Conservation (phyloP, 2,888 invertebrate species). For the Phaedon cochleariae region DNA sequence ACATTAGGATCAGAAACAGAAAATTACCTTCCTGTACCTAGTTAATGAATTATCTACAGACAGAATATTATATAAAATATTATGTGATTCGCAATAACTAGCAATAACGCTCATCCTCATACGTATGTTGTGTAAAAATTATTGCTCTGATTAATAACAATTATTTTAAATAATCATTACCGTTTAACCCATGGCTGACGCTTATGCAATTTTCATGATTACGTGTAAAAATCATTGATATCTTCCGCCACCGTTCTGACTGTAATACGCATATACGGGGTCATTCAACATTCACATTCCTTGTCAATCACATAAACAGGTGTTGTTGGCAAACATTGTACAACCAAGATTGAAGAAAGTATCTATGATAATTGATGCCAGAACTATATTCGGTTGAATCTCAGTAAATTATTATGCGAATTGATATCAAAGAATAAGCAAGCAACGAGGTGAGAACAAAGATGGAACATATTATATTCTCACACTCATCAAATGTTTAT, state of each 20-base stretch:
- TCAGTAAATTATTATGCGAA: too few relatives aligned
- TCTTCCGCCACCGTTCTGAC: neutral
- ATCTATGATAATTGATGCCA: too few relatives aligned
- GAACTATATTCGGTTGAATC: too few relatives aligned
- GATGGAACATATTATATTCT: too few relatives aligned
- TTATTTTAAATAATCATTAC: slow-evolving; percentile 33
- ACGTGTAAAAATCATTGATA: slow-evolving; percentile 6
- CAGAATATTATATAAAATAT: slow-evolving; percentile 32
- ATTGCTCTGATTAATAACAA: slow-evolving; percentile 40
- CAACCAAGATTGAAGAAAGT: too few relatives aligned
- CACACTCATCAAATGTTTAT: too few relatives aligned
- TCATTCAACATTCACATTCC: neutral
- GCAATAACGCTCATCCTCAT: slow-evolving; percentile 24
- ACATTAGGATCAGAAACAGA: too few relatives aligned
- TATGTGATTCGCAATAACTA: slow-evolving; percentile 23
- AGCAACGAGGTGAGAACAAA: too few relatives aligned
- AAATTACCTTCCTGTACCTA: neutral
- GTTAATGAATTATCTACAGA: neutral
- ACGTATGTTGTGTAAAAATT: slow-evolving; percentile 27
- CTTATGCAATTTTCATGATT: slow-evolving; percentile 24
- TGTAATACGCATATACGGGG: neutral
- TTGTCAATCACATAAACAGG: too few relatives aligned
- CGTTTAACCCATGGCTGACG: slow-evolving; percentile 24
- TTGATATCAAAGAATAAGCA: too few relatives aligned
- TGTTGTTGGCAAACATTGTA: too few relatives aligned